Evolutionary conservation across 2,888 invertebrate genomes (phyloP).

Genomic region (Schizotus pectinicornis): DNA sequence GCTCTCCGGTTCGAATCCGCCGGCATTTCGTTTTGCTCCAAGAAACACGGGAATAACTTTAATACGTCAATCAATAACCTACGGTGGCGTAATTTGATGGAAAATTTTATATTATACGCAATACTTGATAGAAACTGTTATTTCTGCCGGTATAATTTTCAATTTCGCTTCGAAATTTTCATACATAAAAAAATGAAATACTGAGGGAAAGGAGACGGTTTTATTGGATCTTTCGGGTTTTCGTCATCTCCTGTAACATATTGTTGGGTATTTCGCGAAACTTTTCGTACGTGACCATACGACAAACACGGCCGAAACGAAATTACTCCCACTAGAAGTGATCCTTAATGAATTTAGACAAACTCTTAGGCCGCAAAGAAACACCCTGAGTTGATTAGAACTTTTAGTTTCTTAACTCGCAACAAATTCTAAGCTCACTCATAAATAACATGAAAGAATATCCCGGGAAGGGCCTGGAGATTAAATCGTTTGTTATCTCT

Average conservation of each 20-base stretch:
- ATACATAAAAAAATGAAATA: neutral
- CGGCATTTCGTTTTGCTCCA: neutral
- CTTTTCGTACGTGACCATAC: slow-evolving; percentile 7
- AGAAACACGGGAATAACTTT: slow-evolving; percentile 3
- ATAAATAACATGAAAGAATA: neutral
- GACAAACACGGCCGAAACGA: slow-evolving; percentile 4
- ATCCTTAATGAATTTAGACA: slow-evolving; percentile 15
- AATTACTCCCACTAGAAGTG: slow-evolving; percentile 2
- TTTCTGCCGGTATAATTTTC: slow-evolving; percentile 16
- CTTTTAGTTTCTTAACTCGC: neutral
- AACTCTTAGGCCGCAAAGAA: neutral
- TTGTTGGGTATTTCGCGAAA: slow-evolving; percentile 4
- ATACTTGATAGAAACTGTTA: slow-evolving; percentile 10
- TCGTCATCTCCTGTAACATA: neutral
- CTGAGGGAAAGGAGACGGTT: slow-evolving; percentile 6
- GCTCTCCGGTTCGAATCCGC: neutral
- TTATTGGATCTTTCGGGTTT: slow-evolving; percentile 15
- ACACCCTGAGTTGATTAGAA: neutral
- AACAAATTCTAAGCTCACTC: neutral
- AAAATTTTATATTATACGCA: slow-evolving; percentile 25
- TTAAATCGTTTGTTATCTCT: slow-evolving; percentile 33
- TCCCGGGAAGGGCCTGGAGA: slow-evolving; percentile 3
- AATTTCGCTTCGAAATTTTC: slow-evolving; percentile 9
- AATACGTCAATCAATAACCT: slow-evolving; percentile 5
- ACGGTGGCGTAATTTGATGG: neutral